Base-by-base conservation (phyloP, 2,797 vertebrate species). In the Bradypodion ventrale region DNA sequence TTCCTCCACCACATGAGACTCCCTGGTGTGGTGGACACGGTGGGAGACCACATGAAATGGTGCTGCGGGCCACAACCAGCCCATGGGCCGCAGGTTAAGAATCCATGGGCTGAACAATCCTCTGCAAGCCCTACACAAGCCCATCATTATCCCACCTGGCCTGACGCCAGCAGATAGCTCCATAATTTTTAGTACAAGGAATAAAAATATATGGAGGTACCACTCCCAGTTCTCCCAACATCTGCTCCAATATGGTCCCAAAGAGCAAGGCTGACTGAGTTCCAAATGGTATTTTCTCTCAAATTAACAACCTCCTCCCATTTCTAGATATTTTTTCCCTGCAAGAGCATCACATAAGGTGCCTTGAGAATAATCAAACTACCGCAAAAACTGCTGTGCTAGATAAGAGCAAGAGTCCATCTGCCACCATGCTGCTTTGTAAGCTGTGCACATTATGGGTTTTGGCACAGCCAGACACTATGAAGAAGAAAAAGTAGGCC, bases 401-500 rank as follows among this genome's bases (percentile, higher is more conserved):
- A 56, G 15, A 63, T 65, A 72, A 79, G 5, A 66, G 76, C 19
- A 74, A 73, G 4, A 42, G 70, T 42, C 59, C 69, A 75, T 52
- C 83, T 85, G 76, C 35, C 32, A 29, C 32, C 52, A 72, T 52
- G 27, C 76, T 84, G 44, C 44, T 75, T 66, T 74, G 70, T 66
- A 74, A 66, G 69, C 77, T 56, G 21, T 35, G 46, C 27, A 56
- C 44, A 35, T 80, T 79, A 66, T 32, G 23, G 65, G 59, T 75
- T 66, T 66, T 46, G 42, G 63, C 75, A 77, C 75, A 83, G 46
- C 60, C 77, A 74, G 60, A 79, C 32, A 66, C 35, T 42, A 66
- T 8, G 35, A 73, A 78, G 25, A 40, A 74, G 29, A 74, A 42
- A 82, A 83, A 83, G 73, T 75, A 85, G 83, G 70, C 77, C 77